Conservation (phyloP, 2,797 vertebrate species). For the Lithobates pipiens region DNA sequence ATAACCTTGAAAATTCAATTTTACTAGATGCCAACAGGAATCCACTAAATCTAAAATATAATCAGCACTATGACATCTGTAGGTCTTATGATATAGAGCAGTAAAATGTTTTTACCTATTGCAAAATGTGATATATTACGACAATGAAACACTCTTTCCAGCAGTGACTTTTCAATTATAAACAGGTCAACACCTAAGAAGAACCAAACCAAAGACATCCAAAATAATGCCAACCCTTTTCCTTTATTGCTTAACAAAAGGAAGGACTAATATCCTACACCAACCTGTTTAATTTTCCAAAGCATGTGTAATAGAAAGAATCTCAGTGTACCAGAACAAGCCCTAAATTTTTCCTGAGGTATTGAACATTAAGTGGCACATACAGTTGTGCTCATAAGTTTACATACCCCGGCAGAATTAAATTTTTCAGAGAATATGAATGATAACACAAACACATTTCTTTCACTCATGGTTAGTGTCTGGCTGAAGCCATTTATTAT, state of each 20-base stretch:
- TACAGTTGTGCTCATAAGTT: too few species aligned
- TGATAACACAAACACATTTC: too few species aligned
- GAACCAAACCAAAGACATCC: constrained; percentile 1
- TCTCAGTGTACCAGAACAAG: too few species aligned
- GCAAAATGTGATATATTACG: constrained; percentile 38
- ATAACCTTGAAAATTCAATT: constrained; percentile 54
- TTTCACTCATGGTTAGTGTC: too few species aligned
- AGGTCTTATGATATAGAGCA: constrained; percentile 37
- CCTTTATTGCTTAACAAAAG: background rate
- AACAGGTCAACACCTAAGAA: constrained; percentile 17
- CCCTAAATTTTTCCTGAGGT: too few species aligned
- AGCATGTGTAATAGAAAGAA: too few species aligned
- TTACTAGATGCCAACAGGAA: constrained; percentile 38
- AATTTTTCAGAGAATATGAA: too few species aligned
- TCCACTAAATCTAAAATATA: constrained; percentile 48
- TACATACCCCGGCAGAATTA: too few species aligned
- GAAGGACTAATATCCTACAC: background rate
- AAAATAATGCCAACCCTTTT: background rate
- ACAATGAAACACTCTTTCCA: constrained; percentile 17
- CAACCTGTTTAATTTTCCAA: background rate
- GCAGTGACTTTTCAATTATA: constrained; percentile 44
- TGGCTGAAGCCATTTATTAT: too few species aligned
- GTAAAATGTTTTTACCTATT: constrained; percentile 28
- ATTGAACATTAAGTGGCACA: background rate
- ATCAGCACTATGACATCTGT: constrained; percentile 33